Evolutionary conservation across 2,797 vertebrate genomes (phyloP).

Genomic region (Coregonus ussuriensis): DNA sequence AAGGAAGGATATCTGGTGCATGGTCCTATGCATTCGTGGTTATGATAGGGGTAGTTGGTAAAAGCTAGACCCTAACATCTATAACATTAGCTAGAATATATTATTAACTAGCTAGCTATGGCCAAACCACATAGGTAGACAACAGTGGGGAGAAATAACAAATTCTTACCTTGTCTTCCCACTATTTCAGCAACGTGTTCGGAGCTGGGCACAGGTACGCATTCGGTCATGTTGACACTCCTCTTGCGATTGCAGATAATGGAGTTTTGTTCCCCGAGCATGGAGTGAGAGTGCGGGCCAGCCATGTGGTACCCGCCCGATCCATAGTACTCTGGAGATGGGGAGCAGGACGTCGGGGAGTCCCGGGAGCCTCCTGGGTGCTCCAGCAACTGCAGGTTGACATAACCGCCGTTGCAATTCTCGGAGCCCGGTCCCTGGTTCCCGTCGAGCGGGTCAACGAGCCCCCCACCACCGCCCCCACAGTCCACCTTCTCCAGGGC

Average conservation of each 20-base stretch:
- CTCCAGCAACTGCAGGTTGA: slow-evolving; percentile 80
- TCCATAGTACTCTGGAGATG: slow-evolving; percentile 85
- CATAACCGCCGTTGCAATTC: slow-evolving; percentile 73
- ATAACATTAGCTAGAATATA: not conserved
- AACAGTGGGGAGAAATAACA: not conserved
- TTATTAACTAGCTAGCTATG: not conserved
- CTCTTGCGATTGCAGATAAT: slow-evolving; percentile 82
- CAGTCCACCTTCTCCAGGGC: slow-evolving; percentile 82
- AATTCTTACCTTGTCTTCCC: slow-evolving; percentile 82
- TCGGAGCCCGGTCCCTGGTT: slow-evolving; percentile 68
- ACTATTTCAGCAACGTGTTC: slow-evolving; percentile 90
- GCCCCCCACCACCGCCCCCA: slow-evolving; percentile 60
- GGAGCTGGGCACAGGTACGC: slow-evolving; percentile 87
- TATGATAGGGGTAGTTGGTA: no score
- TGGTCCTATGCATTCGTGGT: slow-evolving; percentile 10
- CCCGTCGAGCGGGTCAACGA: slow-evolving; percentile 66
- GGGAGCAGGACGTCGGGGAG: slow-evolving; percentile 77
- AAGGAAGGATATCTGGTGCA: slow-evolving; percentile 65
- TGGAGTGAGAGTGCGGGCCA: slow-evolving; percentile 77
- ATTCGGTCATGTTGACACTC: slow-evolving; percentile 89
- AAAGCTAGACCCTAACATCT: not conserved
- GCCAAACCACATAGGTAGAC: not conserved
- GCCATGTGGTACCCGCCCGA: slow-evolving; percentile 81
- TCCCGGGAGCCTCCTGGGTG: slow-evolving; percentile 76
- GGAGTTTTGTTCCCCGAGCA: slow-evolving; percentile 83